A percentile compares a stretch with the other conserved stretches of the same genome.
Evolutionary conservation across 1,140 invertebrate species (phyloP).

Genomic region (Drosophila bocki): DNA sequence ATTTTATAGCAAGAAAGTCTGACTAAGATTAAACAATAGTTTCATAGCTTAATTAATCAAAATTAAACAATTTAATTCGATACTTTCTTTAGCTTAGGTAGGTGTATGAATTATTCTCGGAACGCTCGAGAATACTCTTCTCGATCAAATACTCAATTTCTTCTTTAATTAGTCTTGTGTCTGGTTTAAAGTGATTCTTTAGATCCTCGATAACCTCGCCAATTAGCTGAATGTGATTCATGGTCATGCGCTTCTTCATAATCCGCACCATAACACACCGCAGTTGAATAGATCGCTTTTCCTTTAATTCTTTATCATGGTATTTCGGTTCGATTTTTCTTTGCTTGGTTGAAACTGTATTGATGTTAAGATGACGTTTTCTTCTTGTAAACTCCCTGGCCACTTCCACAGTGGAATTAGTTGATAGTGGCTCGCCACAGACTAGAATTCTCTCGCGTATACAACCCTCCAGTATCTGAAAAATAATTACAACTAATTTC

Average conservation of each 20-base stretch:
- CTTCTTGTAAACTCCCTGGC: slow-evolving; percentile 4
- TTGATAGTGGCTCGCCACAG: neutral
- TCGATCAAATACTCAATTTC: slow-evolving; percentile 2
- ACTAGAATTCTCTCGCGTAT: neutral
- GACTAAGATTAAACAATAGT: neutral
- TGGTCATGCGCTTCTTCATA: slow-evolving; percentile 5
- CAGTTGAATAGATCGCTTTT: neutral
- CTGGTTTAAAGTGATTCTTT: neutral
- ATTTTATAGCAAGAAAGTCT: neutral
- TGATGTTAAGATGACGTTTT: slow-evolving; percentile 3
- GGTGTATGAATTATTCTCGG: neutral
- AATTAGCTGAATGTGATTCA: neutral
- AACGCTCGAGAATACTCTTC: neutral
- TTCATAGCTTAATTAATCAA: neutral
- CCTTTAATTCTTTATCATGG: neutral
- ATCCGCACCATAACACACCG: slow-evolving; percentile 1
- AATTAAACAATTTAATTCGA: neutral
- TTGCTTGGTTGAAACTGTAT: neutral
- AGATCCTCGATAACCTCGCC: neutral
- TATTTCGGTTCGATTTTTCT: neutral
- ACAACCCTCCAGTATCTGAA: neutral
- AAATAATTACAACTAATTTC: neutral
- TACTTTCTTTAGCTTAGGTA: neutral
- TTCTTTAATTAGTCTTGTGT: neutral
- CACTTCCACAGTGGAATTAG: neutral